phyloP scores from a whole-genome alignment of 2,113 vertebrate genomes.

The Mola mola region DNA sequence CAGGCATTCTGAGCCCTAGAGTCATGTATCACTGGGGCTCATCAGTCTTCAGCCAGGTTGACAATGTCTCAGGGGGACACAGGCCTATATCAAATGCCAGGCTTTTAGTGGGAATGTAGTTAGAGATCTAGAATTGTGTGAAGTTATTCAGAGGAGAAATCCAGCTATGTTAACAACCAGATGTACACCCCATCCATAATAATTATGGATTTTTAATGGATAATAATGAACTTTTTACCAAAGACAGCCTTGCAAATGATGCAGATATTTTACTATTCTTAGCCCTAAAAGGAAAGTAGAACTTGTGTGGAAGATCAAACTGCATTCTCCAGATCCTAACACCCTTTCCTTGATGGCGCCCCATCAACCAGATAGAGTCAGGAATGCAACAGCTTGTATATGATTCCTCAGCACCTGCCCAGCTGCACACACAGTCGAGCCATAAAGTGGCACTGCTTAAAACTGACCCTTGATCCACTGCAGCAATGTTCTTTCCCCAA shows the following conservation, averaged over 20 bases:
- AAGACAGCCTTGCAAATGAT: too few species aligned
- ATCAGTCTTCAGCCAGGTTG: conserved; percentile 54
- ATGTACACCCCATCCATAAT: too few species aligned
- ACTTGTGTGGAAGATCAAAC: background rate
- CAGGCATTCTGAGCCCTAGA: conserved; percentile 57
- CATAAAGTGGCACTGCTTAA: too few species aligned
- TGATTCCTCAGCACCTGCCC: background rate
- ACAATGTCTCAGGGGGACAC: conserved; percentile 39
- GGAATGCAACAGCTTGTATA: conserved; percentile 3
- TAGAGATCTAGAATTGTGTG: too few species aligned
- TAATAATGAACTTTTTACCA: too few species aligned
- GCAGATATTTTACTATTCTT: too few species aligned
- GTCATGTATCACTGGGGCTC: conserved; percentile 39
- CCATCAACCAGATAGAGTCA: background rate
- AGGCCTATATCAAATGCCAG: conserved; percentile 30
- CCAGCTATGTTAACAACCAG: too few species aligned
- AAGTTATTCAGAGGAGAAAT: too few species aligned
- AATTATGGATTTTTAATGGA: too few species aligned
- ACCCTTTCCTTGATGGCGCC: background rate
- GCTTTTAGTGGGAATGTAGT: conserved; percentile 35
- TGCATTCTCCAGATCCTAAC: background rate
- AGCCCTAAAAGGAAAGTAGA: background rate
- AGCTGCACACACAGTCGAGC: background rate
- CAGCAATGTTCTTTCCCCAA: too few species aligned
- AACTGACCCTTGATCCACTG: too few species aligned